These are phyloP conservation scores for Amitus sp. DNA, from an alignment of 2,888 invertebrate genomes.

Conservation along the genomic window DNA sequence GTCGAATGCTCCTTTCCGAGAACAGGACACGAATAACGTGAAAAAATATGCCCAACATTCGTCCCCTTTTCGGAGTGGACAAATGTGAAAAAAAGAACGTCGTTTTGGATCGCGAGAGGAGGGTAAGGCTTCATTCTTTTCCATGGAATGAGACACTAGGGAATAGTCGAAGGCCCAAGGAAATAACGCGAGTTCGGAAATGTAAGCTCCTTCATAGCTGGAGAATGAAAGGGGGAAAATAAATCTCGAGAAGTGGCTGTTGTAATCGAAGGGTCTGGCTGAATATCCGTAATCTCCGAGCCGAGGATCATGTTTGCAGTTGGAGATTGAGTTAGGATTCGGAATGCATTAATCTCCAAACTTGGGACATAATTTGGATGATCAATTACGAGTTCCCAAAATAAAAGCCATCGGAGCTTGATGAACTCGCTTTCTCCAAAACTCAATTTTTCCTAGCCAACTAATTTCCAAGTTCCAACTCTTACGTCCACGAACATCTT, in stretches of 20 bases:
- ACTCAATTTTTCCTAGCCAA: no score
- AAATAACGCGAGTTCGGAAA: conserved; percentile 1
- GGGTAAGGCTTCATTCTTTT: no score
- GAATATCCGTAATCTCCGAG: not conserved
- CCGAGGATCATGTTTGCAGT: not conserved
- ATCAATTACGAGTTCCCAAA: not conserved
- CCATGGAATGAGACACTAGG: not conserved
- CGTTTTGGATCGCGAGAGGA: no score
- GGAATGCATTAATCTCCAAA: not conserved
- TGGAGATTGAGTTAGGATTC: conserved; percentile 2
- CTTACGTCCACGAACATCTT: no score
- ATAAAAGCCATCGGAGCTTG: not conserved
- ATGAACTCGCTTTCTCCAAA: no score
- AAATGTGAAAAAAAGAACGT: not conserved
- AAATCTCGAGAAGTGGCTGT: conserved; percentile 1
- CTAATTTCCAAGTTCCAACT: no score
- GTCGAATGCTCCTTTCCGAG: not conserved
- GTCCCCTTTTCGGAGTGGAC: no score
- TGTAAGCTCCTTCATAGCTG: not conserved
- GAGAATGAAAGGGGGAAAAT: not conserved
- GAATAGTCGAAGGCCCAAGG: not conserved
- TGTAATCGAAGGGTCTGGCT: conserved; percentile 2
- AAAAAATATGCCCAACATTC: no score
- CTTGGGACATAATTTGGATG: not conserved
- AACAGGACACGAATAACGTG: no score